Conservation (phyloP, 2,888 invertebrate species). For the Epinotia brunnichana region DNA sequence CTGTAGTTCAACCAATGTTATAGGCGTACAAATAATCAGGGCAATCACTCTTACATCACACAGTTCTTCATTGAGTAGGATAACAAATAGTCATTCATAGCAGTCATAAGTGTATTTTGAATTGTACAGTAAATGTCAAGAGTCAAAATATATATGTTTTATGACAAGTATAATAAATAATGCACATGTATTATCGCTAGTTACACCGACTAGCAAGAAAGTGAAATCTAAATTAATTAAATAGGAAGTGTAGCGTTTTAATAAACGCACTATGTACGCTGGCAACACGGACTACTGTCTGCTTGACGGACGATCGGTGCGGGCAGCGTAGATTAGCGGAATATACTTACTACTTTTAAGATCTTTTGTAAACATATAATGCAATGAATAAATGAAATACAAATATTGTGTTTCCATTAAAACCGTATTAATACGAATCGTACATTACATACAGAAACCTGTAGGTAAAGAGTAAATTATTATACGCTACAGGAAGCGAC, state of each 20-base stretch:
- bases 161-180: conserved; percentile 15
- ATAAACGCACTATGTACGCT: too few relatives aligned
- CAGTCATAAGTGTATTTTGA: neutral
- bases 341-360: too few relatives aligned
- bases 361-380: too few relatives aligned
- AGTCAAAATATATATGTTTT: neutral
- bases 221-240: neutral
- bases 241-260: neutral
- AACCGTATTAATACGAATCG: too few relatives aligned
- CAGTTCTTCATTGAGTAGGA: neutral
- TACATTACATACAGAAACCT: too few relatives aligned
- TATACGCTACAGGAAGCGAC: neutral
- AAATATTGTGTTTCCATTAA: too few relatives aligned
- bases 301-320: too few relatives aligned
- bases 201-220: conserved; percentile 3
- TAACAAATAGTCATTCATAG: conserved; percentile 9
- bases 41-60: conserved; percentile 16
- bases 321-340: too few relatives aligned
- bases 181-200: conserved; percentile 1
- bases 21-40: conserved; percentile 10
- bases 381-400: too few relatives aligned
- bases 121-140: neutral
- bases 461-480: too few relatives aligned
- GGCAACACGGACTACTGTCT: too few relatives aligned
- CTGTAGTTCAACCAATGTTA: conserved; percentile 19